These are phyloP conservation scores for Cyphomyrmex costatus DNA, from an alignment of 1,140 invertebrate species.

Conservation along the genomic window DNA sequence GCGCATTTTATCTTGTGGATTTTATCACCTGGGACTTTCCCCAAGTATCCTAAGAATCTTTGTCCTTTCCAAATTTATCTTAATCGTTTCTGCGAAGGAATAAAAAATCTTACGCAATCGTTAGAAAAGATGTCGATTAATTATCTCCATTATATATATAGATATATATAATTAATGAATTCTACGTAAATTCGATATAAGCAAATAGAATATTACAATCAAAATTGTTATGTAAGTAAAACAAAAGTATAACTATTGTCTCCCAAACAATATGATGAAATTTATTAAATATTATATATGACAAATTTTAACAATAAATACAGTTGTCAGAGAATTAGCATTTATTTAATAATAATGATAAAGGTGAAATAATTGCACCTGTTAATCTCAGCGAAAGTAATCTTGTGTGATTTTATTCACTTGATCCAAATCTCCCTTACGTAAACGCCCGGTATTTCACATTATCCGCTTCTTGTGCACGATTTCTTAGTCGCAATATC, in stretches of 20 bases:
- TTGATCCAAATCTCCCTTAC: background rate
- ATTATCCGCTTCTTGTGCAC: background rate
- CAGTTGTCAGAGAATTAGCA: background rate
- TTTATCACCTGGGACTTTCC: slow-evolving; percentile 36
- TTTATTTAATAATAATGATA: background rate
- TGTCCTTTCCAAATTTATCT: background rate
- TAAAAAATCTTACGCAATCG: background rate
- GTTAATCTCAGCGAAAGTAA: background rate
- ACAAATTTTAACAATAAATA: too few relatives aligned
- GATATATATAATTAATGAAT: slow-evolving; percentile 7
- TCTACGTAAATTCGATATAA: background rate
- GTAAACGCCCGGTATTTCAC: background rate
- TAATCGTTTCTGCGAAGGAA: background rate
- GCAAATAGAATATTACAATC: background rate
- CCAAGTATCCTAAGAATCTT: slow-evolving; percentile 16
- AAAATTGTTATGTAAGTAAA: background rate
- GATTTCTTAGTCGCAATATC: slow-evolving; percentile 24
- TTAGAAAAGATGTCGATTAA: background rate
- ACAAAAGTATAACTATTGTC: background rate
- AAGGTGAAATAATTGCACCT: background rate
- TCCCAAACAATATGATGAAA: background rate
- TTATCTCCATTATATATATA: background rate
- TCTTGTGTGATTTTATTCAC: background rate
- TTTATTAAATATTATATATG: background rate
- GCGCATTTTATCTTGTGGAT: background rate